A percentile compares a stretch with the other conserved stretches of the same genome.
phyloP scores from a whole-genome alignment of 2,797 vertebrate species.

The Epinephelus coioides region DNA sequence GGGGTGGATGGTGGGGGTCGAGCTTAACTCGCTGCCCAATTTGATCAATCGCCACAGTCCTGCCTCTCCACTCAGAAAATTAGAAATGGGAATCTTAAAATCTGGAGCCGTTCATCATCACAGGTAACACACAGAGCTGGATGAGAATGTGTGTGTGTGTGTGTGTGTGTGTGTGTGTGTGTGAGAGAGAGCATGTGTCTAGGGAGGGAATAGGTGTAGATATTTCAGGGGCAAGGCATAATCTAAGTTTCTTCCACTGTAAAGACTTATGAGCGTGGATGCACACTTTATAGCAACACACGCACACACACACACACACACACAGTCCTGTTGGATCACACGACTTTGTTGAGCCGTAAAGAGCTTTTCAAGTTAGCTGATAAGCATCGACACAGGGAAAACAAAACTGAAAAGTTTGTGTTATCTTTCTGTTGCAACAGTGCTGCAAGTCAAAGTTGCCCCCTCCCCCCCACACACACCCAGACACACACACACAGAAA shows the following conservation, averaged over 20 bases:
- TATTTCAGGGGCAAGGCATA: constrained; percentile 51
- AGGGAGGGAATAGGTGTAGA: constrained; percentile 37
- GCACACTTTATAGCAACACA: constrained; percentile 26
- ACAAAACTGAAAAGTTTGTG: constrained; percentile 35
- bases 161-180: constrained; percentile 20
- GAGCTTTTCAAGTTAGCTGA: constrained; percentile 44
- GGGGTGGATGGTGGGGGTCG: constrained; percentile 43
- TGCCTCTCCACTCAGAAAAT: constrained; percentile 88
- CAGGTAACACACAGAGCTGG: constrained; percentile 68
- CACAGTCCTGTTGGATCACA: constrained; percentile 9
- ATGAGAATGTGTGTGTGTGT: constrained; percentile 17
- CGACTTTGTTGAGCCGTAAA: constrained; percentile 18
- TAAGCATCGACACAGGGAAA: constrained; percentile 28
- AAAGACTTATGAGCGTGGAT: constrained; percentile 40
- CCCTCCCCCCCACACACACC: neutral
- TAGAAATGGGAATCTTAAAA: constrained; percentile 89
- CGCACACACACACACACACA: constrained; percentile 1
- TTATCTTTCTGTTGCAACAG: constrained; percentile 22
- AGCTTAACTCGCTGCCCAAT: constrained; percentile 83
- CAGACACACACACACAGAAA: constrained; percentile 32
- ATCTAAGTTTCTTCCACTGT: constrained; percentile 59
- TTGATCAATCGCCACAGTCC: constrained; percentile 87
- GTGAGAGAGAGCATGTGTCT: neutral
- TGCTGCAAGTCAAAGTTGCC: constrained; percentile 19
- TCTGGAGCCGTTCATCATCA: constrained; percentile 87